Percentiles rank a stretch among this genome's conserved stretches.
phyloP scores from a whole-genome alignment of 1,140 invertebrate species.

The Danaus plexippus region DNA sequence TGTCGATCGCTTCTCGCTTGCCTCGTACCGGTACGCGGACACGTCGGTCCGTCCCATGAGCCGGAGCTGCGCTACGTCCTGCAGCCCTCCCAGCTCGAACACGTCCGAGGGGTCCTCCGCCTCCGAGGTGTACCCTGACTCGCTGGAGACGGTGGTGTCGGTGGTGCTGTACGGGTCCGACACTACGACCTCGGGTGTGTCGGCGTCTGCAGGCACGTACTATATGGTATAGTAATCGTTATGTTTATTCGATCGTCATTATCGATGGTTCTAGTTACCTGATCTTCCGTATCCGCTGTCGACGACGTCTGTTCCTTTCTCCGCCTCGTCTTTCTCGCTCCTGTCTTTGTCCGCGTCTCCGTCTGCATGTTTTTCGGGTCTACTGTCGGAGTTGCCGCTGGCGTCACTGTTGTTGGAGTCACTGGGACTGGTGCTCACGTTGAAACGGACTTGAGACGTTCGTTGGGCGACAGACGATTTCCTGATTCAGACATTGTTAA shows the following conservation, averaged over 20 bases:
- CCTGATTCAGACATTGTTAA: conserved; percentile 16
- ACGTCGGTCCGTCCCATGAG: conserved; percentile 58
- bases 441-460: conserved; percentile 41
- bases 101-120: conserved; percentile 31
- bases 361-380: conserved; percentile 11
- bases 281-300: conserved; percentile 30
- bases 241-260: too few species aligned
- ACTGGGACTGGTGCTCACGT: conserved; percentile 33
- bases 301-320: conserved; percentile 18
- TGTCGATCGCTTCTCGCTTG: neutral
- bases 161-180: conserved; percentile 31
- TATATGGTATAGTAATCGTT: too few species aligned
- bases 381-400: conserved; percentile 32
- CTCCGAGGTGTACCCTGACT: conserved; percentile 35
- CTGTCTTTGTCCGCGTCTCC: conserved; percentile 4
- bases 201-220: conserved; percentile 8
- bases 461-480: conserved; percentile 29
- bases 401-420: conserved; percentile 52
- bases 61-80: conserved; percentile 44
- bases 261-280: conserved; percentile 15
- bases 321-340: conserved; percentile 1
- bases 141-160: conserved; percentile 32
- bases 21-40: conserved; percentile 71
- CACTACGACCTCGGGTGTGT: conserved; percentile 36
- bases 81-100: conserved; percentile 53